These are phyloP conservation scores for Hiodon tergisus DNA, from an alignment of 2,113 vertebrate genomes.

Conservation along the genomic window DNA sequence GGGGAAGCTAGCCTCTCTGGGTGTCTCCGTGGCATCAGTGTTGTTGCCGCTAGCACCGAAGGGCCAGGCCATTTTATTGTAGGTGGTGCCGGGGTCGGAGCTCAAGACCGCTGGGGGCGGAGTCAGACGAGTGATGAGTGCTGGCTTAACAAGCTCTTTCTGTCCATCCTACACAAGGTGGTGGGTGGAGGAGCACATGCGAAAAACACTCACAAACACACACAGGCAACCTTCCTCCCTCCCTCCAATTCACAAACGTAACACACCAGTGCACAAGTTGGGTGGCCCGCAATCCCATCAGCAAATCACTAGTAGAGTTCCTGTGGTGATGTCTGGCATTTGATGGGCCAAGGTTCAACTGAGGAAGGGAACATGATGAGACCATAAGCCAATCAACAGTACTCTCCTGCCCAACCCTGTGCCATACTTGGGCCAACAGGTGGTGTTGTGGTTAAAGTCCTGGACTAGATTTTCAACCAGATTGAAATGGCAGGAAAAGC, in stretches of 20 bases:
- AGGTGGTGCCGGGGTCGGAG: constrained; percentile 55
- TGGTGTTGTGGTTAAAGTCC: too few species aligned
- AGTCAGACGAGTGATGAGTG: constrained; percentile 73
- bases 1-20: constrained; percentile 76
- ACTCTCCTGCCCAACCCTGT: too few species aligned
- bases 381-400: too few species aligned
- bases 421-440: too few species aligned
- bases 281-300: too few species aligned
- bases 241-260: constrained; percentile 24
- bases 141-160: constrained; percentile 84
- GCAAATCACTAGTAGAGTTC: too few species aligned
- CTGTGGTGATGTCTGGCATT: too few species aligned
- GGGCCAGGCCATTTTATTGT: constrained; percentile 76
- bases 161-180: constrained; percentile 68
- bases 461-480: too few species aligned
- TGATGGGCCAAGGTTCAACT: too few species aligned
- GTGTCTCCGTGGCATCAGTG: constrained; percentile 33
- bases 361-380: too few species aligned
- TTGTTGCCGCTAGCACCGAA: constrained; percentile 53
- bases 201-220: constrained; percentile 48
- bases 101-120: constrained; percentile 61
- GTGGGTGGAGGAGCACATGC: constrained; percentile 32
- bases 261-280: constrained; percentile 52
- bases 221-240: constrained; percentile 51
- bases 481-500: too few species aligned